Base-by-base conservation (phyloP, 2,888 invertebrate genomes). In the Drosophila acutilabella region DNA sequence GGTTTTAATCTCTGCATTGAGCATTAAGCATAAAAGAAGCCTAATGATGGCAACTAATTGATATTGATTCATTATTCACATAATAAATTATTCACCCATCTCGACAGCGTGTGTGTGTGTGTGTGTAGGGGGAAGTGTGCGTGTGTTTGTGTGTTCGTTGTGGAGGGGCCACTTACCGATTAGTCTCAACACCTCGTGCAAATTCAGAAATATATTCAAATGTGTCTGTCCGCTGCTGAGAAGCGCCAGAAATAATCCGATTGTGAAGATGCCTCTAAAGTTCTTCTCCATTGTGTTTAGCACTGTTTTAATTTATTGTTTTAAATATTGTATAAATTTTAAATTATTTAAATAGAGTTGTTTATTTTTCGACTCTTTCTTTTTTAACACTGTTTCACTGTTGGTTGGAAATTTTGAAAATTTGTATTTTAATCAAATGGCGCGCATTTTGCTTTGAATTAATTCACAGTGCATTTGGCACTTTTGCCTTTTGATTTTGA, bases 151-250 rank as follows among this genome's bases (percentile, higher is more conserved):
- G n/a, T n/a, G n/a, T n/a, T n/a, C n/a, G n/a, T n/a, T n/a, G n/a
- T 38, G 30, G 1, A 14, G n/a, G 38, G 36, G n/a, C 11, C 40
- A 88, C 92, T 92, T 59, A 91, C 91, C 91, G 80, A 91, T 91
- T 80, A 91, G 78, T 57, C 91, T 89, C 74, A 91, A 78, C 78
- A 91, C 91, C 83, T 91, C 91, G 74, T 91, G 91, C 71, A 91
- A 71, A 77, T 91, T 91, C 38, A 91, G 85, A 69, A 91, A 91
- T 64, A 91, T 91, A 73, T 91, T 91, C 50, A 91, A 82, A 72
- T 91, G 91, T 13, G 90, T 84, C 57, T 87, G 89, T 53, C 84
- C 89, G 72, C 83, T 70, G 71, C 84, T 78, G 33, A 89, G 75
- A 58, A 90, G 81, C 48, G 82, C 80, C 80, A 91, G 62, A 68